phyloP scores from a whole-genome alignment of 37 sponge, comb jelly and placozoan species.

The Cliona cf. orientalis region DNA sequence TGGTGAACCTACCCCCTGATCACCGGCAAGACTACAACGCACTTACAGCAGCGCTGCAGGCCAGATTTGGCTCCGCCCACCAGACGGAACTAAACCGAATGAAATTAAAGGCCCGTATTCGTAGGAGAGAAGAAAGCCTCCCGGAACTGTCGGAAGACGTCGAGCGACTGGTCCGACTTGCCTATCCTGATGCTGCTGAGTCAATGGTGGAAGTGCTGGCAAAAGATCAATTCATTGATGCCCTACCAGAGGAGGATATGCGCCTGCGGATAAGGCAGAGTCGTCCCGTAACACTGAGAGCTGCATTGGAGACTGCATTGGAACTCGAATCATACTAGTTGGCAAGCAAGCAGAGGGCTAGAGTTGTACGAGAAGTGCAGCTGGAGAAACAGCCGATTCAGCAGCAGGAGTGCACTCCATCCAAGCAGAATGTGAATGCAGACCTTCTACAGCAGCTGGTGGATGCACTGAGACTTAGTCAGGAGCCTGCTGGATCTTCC shows the following conservation, averaged over 20 bases:
- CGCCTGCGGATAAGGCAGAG: constrained; percentile 9
- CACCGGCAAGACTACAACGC: not conserved
- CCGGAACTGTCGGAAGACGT: constrained; percentile 26
- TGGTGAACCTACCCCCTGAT: not conserved
- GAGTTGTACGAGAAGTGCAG: not conserved
- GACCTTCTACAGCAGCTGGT: not conserved
- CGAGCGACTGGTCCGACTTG: constrained; percentile 24
- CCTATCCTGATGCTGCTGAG: constrained; percentile 16
- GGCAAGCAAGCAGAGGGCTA: constrained; percentile 12
- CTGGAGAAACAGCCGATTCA: not conserved
- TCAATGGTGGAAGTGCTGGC: constrained; percentile 32
- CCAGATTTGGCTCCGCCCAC: constrained; percentile 27
- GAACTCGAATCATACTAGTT: constrained; percentile 27
- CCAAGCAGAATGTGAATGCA: not conserved
- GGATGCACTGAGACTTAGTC: not conserved
- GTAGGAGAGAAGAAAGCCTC: constrained; percentile 8
- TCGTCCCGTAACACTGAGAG: constrained; percentile 15
- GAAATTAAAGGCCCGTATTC: not conserved
- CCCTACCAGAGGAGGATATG: constrained; percentile 23
- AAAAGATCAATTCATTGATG: constrained; percentile 43
- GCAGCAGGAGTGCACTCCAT: too few species aligned
- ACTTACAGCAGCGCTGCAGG: constrained; percentile 19
- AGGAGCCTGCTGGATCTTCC: not conserved
- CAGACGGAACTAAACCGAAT: constrained; percentile 17
- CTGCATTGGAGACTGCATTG: constrained; percentile 25